Base-by-base conservation (phyloP, 2,888 invertebrate genomes). In the Anodontia alba region DNA sequence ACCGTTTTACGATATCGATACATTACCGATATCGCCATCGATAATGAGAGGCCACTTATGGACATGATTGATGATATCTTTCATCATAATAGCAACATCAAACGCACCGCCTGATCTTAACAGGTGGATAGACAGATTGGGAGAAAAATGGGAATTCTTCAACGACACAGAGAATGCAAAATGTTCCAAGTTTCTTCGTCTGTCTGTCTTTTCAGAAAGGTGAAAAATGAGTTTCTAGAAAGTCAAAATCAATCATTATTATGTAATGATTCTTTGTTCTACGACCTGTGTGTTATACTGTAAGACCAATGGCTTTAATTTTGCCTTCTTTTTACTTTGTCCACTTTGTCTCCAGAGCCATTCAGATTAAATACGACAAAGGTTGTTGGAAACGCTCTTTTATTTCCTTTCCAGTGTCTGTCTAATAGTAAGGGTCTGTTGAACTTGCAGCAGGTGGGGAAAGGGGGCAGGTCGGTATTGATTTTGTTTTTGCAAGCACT, bases 61-160 rank as follows among this genome's bases (percentile, higher is more conserved):
- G 54, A 20, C 5, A 42, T 85, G 85, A 85, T 85, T 80, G 80
- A 85, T 82, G 80, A 72, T 38, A 66, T 68, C 51, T 82, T 82
- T 85, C 85, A 78, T 80, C 82, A 80, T 76, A 72, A 57, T 76
- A 79, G 82, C 70, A 75, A 82, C 73, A 76, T 85, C 82, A 82
- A 85, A 85, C 78, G 51, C 29, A 29, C 72, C 76, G 82, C 72
- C 78, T 72, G 62, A 76, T 69, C 70, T 29, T 31, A 80, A 85
- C 85, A 85, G 85, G 85, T 85, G 85, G 51, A 73, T 57, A 38
- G 72, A 75, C 78, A 80, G 69, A 42, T 57, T 66, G 72, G 54
- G 36, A 66, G 78, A 51, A 76, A 78, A 83, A 83, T 76, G 73
- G 49, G 43, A 80, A 80, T 73, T 80, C 75, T 74, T 76, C 12